Evolutionary conservation across 1,140 invertebrate genomes (phyloP).

Genomic region (Drosophila subpulchrella): DNA sequence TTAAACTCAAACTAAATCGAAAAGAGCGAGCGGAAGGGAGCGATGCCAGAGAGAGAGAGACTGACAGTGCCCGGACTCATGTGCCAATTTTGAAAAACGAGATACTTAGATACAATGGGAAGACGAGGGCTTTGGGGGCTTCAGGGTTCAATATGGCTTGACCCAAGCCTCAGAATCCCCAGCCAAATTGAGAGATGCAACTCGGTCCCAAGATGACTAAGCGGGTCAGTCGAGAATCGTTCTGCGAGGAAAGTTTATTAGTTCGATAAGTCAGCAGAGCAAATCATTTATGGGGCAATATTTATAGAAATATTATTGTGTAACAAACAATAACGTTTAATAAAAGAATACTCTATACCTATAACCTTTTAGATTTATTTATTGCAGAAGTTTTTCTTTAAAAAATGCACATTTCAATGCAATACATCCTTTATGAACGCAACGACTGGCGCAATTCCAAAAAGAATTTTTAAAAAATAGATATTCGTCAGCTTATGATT

Average conservation of each 20-base stretch:
- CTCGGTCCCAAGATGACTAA: constrained; percentile 32
- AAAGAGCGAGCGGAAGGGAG: constrained; percentile 16
- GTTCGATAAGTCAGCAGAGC: not conserved
- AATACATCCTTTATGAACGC: no score
- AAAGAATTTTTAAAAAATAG: no score
- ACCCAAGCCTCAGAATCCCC: constrained; percentile 16
- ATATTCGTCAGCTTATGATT: not conserved
- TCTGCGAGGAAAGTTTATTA: constrained; percentile 7
- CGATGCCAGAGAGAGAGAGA: not conserved
- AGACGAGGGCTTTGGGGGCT: constrained; percentile 2
- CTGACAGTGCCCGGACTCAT: constrained; percentile 15
- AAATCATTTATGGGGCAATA: not conserved
- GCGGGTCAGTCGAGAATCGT: constrained; percentile 1
- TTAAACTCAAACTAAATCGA: constrained; percentile 52
- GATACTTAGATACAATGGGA: constrained; percentile 37
- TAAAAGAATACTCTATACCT: no score
- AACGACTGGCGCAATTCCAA: no score
- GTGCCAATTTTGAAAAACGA: constrained; percentile 66
- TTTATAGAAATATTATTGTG: no score
- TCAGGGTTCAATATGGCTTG: constrained; percentile 28
- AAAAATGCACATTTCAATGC: no score
- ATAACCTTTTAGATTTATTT: no score
- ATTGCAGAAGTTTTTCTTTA: no score
- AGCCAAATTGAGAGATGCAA: constrained; percentile 15
- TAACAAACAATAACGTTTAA: no score